phyloP scores from a whole-genome alignment of 37 sponge, comb jelly and placozoan species.

The Aphrocallistes beatrix region DNA sequence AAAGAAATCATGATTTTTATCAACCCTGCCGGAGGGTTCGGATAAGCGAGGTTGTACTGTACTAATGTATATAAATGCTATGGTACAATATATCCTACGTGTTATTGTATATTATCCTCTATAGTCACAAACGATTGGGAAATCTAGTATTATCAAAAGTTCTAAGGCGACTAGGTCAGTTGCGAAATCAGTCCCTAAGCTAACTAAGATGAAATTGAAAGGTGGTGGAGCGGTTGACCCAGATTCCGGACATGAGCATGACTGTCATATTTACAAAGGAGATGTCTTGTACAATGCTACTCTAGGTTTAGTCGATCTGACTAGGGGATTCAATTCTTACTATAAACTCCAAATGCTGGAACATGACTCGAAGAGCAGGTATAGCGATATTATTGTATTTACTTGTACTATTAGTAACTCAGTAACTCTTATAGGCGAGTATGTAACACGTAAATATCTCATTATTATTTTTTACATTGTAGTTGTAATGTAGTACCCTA shows the following conservation, averaged over 20 bases:
- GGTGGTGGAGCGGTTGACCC: slow-evolving; percentile 82
- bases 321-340: slow-evolving; percentile 84
- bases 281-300: slow-evolving; percentile 76
- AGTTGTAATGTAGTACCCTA: no score
- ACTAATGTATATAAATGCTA: not conserved
- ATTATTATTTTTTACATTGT: no score
- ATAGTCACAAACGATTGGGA: not conserved
- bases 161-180: not conserved
- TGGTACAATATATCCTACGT: no score
- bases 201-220: slow-evolving; percentile 64
- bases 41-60: no score
- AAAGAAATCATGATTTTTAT: no score
- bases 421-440: no score
- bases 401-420: no score
- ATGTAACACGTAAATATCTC: no score
- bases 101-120: not conserved
- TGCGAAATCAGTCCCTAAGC: slow-evolving; percentile 16
- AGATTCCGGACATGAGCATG: slow-evolving; percentile 64
- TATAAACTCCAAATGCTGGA: slow-evolving; percentile 93
- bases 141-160: not conserved
- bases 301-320: slow-evolving; percentile 85
- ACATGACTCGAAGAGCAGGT: slow-evolving; percentile 29
- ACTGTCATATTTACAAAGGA: slow-evolving; percentile 67
- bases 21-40: no score
- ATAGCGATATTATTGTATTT: not conserved